Evolutionary conservation across 1,140 invertebrate species (phyloP).

Genomic region (Nautilus pompilius): DNA sequence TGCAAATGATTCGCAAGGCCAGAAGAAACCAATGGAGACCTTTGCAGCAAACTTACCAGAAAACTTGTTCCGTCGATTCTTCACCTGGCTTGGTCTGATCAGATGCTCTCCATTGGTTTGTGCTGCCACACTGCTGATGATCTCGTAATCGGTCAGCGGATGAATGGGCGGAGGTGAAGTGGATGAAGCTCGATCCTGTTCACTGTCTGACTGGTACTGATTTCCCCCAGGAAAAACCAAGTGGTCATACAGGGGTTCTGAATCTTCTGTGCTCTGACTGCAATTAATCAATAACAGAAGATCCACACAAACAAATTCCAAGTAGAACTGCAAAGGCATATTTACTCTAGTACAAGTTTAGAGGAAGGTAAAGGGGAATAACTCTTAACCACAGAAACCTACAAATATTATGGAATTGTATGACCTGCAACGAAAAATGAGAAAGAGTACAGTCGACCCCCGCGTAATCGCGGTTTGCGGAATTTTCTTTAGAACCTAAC

Average conservation of each 20-base stretch:
- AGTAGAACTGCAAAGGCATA: background rate
- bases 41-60: conserved; percentile 55
- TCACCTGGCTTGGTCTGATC: conserved; percentile 60
- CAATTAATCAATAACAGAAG: conserved; percentile 9
- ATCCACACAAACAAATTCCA: background rate
- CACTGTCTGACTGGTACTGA: conserved; percentile 42
- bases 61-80: conserved; percentile 54
- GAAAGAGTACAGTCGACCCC: too few species aligned
- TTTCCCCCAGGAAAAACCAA: conserved; percentile 26
- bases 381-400: too few species aligned
- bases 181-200: conserved; percentile 37
- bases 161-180: conserved; percentile 34
- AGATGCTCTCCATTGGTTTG: conserved; percentile 58
- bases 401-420: too few species aligned
- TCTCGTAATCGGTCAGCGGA: conserved; percentile 8
- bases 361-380: too few species aligned
- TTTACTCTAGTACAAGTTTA: background rate
- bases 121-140: conserved; percentile 61
- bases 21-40: too few species aligned
- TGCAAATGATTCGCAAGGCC: too few species aligned
- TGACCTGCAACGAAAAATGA: too few species aligned
- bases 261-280: conserved; percentile 62
- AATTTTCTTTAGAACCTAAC: too few species aligned
- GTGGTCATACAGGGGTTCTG: conserved; percentile 77
- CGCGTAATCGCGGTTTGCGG: too few species aligned